Conservation (phyloP, 2,797 vertebrate genomes). For the Bovichtus diacanthus region DNA sequence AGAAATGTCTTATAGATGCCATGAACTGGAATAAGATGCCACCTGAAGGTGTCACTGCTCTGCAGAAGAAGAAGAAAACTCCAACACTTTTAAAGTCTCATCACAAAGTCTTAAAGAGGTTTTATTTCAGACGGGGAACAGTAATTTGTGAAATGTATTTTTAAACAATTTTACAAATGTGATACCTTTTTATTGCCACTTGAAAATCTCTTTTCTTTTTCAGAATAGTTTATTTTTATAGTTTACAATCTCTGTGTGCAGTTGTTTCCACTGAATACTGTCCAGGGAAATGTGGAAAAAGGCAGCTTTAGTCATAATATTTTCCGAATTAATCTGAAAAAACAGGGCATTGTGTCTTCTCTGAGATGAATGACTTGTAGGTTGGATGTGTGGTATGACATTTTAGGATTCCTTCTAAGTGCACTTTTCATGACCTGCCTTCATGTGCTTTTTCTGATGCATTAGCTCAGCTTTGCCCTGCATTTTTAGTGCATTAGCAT, state of each 20-base stretch:
- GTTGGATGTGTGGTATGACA: constrained; percentile 35
- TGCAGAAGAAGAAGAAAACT: not conserved
- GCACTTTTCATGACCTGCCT: constrained; percentile 47
- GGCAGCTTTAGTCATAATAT: constrained; percentile 2
- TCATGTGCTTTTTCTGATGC: constrained; percentile 24
- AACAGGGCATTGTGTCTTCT: not conserved
- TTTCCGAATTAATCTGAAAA: not conserved
- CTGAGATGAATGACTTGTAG: not conserved
- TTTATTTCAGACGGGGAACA: not conserved
- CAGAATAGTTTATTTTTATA: not conserved
- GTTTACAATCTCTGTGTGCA: not conserved
- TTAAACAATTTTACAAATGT: not conserved
- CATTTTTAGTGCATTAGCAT: constrained; percentile 46
- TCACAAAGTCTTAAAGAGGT: not conserved
- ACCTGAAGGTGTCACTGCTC: not conserved
- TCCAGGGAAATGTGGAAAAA: not conserved
- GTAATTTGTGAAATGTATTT: not conserved
- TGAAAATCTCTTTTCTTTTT: not conserved
- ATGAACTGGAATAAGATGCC: not conserved
- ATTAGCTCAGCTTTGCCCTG: constrained; percentile 42
- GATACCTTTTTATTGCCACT: not conserved
- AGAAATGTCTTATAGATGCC: not conserved
- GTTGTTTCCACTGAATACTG: not conserved
- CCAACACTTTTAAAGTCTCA: not conserved
- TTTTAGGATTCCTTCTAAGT: constrained; percentile 52